Evolutionary conservation across 37 sponge, comb jelly and placozoan genomes (phyloP), one percentile per base, ranked within the genome.

Genomic region (Diacarnus erythraeanus): DNA sequence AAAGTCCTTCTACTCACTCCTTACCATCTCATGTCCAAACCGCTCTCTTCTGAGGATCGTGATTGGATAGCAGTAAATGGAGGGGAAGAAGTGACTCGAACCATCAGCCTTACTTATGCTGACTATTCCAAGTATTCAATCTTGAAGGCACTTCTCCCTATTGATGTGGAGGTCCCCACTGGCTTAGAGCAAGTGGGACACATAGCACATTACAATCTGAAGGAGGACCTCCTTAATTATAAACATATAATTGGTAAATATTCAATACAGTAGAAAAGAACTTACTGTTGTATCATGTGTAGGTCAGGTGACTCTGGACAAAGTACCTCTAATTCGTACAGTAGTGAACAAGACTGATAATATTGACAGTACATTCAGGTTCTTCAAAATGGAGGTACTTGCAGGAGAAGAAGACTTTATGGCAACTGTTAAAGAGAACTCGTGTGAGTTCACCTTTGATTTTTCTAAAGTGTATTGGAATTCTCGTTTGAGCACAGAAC

Each of bases 381-480:
- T 91, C 60, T 96, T 96, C 74, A 89, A 94, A 20, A 96, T 98
- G 99, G 99, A 98, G 69, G 36, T 96, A 0, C 42, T 94, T n/a
- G 97, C 95, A 9, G 97, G 94, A 20, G 90, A 91, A 58, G 89
- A 98, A 15, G 75, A 85, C 70, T 80, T 87, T 42, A 44, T 89
- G 22, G 83, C 95, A 23, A 96, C 89, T 8, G 91, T 94, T 25
- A 88, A 72, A 58, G 97, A 96, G 78, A 91, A 94, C 58, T 84
- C 84, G 0, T 91, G 97, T 65, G 64, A 71, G 35, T 98, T 89
- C 72, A 81, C 75, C 17, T 91, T 98, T 72, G 99, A 98, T 63
- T 98, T 90, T 51, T 87, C 94, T 59, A 95, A 96, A 40, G 95
- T 96, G 26, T 98, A 94, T 81, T 98, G 99, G 99, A 98, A 98